Evolutionary conservation across 2,888 invertebrate species (phyloP).

Genomic region (Abrostola tripartita): DNA sequence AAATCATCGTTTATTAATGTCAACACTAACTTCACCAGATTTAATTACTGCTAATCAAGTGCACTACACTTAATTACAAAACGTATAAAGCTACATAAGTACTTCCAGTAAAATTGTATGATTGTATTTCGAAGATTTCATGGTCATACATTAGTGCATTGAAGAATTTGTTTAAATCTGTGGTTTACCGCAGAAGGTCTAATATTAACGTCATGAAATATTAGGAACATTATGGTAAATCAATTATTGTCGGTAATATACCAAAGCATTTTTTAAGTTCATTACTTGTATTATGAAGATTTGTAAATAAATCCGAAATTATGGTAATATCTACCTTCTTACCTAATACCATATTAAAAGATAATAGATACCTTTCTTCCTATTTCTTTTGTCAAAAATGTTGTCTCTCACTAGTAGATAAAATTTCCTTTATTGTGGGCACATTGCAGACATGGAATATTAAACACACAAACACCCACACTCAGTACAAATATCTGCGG

Average conservation of each 20-base stretch:
- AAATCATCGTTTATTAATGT: conserved; percentile 13
- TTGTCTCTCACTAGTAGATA: too few relatives aligned
- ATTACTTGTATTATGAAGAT: conserved; percentile 34
- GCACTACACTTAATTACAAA: conserved; percentile 15
- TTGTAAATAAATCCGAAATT: conserved; percentile 5
- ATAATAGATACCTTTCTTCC: too few relatives aligned
- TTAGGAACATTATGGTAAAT: conserved; percentile 23
- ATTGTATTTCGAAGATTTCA: conserved; percentile 25
- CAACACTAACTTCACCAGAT: conserved; percentile 13
- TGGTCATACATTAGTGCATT: conserved; percentile 35
- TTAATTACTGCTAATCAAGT: conserved; percentile 8
- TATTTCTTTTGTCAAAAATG: too few relatives aligned
- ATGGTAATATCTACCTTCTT: too few relatives aligned
- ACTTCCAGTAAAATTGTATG: conserved; percentile 32
- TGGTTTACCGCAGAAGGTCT: conserved; percentile 43
- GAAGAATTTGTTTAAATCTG: conserved; percentile 25
- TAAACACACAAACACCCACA: too few relatives aligned
- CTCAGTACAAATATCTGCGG: too few relatives aligned
- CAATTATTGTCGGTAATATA: conserved; percentile 12
- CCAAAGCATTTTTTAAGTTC: conserved; percentile 6
- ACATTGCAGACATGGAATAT: too few relatives aligned
- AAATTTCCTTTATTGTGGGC: too few relatives aligned
- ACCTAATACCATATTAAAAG: too few relatives aligned
- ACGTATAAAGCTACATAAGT: conserved; percentile 8
- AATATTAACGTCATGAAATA: conserved; percentile 34